Conservation (phyloP, 1,140 invertebrate species). For the Lordiphosa stackelbergi region DNA sequence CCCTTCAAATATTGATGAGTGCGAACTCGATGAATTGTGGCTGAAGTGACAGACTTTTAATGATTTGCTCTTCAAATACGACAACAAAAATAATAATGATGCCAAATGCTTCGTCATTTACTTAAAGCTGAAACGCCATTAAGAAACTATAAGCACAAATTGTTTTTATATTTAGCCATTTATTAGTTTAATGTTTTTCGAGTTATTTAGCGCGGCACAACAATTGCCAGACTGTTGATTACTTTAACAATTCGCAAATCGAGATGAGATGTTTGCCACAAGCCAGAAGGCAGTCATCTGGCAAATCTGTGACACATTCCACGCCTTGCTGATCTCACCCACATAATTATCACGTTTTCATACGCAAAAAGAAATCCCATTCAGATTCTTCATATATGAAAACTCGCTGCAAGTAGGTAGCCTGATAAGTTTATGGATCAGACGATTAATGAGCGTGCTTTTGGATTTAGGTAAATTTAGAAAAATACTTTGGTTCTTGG, state of each 20-base stretch:
- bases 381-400: too few relatives aligned
- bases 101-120: slow-evolving; percentile 32
- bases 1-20: too few relatives aligned
- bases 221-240: slow-evolving; percentile 13
- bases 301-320: slow-evolving; percentile 21
- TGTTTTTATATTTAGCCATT: slow-evolving; percentile 1
- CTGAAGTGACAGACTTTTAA: slow-evolving; percentile 27
- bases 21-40: slow-evolving; percentile 4
- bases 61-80: slow-evolving; percentile 19
- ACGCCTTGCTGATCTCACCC: slow-evolving; percentile 16
- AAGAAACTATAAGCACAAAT: slow-evolving; percentile 7
- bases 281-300: slow-evolving; percentile 6
- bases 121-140: slow-evolving; percentile 2
- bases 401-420: too few relatives aligned
- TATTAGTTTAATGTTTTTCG: neutral
- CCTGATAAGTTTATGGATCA: too few relatives aligned
- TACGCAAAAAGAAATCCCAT: slow-evolving; percentile 2
- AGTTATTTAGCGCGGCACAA: slow-evolving; percentile 15
- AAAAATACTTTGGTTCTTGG: too few relatives aligned
- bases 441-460: too few relatives aligned
- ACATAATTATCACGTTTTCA: slow-evolving; percentile 2
- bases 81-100: slow-evolving; percentile 26
- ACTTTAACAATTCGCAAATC: slow-evolving; percentile 16
- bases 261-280: slow-evolving; percentile 10
- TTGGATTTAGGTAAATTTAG: too few relatives aligned